Evolutionary conservation across 2,797 vertebrate species (phyloP).

Genomic region (Mionectes olivaceus): DNA sequence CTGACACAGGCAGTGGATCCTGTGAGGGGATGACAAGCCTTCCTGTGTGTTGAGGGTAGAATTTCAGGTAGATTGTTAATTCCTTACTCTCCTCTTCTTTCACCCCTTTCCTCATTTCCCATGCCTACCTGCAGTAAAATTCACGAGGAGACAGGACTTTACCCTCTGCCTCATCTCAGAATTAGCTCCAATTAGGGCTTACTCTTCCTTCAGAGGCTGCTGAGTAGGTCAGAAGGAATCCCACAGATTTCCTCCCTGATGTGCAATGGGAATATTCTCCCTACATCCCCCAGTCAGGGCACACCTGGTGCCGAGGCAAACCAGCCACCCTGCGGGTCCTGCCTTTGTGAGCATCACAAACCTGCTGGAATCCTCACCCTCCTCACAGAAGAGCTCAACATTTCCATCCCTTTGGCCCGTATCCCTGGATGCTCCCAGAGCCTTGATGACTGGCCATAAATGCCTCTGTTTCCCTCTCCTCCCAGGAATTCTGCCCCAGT

Average conservation of each 20-base stretch:
- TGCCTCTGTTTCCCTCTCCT: conserved; percentile 20
- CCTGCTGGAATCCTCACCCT: not conserved
- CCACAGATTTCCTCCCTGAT: fast-evolving
- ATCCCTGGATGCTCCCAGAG: not conserved
- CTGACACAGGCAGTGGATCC: fast-evolving
- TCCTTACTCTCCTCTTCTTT: not conserved
- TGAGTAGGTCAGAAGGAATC: not conserved
- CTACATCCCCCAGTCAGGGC: not conserved
- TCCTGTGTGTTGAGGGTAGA: fast-evolving
- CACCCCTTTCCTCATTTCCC: not conserved
- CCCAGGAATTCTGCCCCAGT: conserved; percentile 23
- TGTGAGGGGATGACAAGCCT: not conserved
- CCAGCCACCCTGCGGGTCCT: not conserved
- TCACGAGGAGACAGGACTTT: fast-evolving
- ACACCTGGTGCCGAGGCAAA: not conserved
- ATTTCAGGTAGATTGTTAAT: not conserved
- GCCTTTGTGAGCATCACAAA: not conserved
- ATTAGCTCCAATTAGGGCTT: not conserved
- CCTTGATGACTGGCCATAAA: not conserved
- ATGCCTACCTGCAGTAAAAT: not conserved
- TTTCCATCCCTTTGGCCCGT: not conserved
- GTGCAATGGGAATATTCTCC: fast-evolving
- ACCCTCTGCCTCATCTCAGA: not conserved
- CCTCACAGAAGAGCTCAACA: not conserved
- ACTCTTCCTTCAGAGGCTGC: not conserved